phyloP scores from a whole-genome alignment of 2,888 invertebrate genomes.

The Mycalesis mineus region DNA sequence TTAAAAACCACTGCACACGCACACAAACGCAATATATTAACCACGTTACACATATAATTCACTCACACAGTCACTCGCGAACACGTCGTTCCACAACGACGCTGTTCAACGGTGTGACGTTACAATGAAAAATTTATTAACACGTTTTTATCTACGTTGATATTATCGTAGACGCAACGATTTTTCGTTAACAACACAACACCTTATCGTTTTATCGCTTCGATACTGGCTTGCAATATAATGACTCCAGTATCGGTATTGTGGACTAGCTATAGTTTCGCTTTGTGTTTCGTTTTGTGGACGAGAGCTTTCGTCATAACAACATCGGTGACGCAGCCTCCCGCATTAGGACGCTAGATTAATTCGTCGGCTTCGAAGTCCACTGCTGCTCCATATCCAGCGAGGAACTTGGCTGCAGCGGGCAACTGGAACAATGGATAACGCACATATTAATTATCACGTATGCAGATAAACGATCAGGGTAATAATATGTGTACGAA shows the following conservation, averaged over 20 bases:
- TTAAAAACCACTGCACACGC: constrained; percentile 22
- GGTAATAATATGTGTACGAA: too few relatives aligned
- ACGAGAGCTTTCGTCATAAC: constrained; percentile 50
- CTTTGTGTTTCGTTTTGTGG: constrained; percentile 25
- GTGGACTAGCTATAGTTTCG: background rate
- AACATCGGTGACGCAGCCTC: constrained; percentile 39
- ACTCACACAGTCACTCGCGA: constrained; percentile 21
- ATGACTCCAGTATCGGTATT: constrained; percentile 28
- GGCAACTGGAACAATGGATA: constrained; percentile 65
- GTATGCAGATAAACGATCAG: too few relatives aligned
- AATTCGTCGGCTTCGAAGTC: constrained; percentile 44
- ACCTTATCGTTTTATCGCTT: constrained; percentile 44
- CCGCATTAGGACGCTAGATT: constrained; percentile 38
- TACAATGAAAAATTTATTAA: constrained; percentile 19
- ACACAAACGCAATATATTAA: constrained; percentile 2
- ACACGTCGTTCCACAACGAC: constrained; percentile 27
- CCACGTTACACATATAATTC: background rate
- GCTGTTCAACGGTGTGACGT: constrained; percentile 29
- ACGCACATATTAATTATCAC: too few relatives aligned
- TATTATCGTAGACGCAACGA: constrained; percentile 51
- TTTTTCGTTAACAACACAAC: constrained; percentile 42
- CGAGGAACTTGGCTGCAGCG: constrained; percentile 61
- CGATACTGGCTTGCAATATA: constrained; percentile 30
- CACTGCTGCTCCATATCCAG: constrained; percentile 67
- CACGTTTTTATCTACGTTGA: constrained; percentile 33